Percentiles rank a stretch among this genome's conserved stretches.
phyloP scores from a whole-genome alignment of 2,797 vertebrate species.

The Scolopax rusticola region DNA sequence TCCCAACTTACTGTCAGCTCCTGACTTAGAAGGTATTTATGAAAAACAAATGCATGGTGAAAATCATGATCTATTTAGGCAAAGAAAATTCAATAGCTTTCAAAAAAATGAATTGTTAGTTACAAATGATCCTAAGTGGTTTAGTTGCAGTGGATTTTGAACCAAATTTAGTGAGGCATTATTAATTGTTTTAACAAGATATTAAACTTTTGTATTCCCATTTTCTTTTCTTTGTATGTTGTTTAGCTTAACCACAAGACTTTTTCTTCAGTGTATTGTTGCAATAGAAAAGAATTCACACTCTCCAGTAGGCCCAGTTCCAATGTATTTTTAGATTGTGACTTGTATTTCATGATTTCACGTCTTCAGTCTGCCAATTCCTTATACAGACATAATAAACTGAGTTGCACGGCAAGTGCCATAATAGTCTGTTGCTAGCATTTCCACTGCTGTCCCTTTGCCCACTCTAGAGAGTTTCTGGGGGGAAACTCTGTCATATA shows the following conservation, averaged over 20 bases:
- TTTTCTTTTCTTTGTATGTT: slow-evolving; percentile 6
- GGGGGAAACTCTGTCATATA: background rate
- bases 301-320: slow-evolving; percentile 30
- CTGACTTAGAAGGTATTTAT: background rate
- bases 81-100: background rate
- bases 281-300: slow-evolving; percentile 52
- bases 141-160: background rate
- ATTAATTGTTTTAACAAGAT: background rate
- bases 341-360: slow-evolving; percentile 46
- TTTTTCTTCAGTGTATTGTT: slow-evolving; percentile 58
- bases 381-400: slow-evolving; percentile 62
- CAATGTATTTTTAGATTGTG: slow-evolving; percentile 34
- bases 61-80: background rate
- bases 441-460: slow-evolving; percentile 25
- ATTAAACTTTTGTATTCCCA: background rate
- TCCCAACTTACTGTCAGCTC: background rate
- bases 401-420: background rate
- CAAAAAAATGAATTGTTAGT: background rate
- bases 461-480: background rate
- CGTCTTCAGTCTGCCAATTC: background rate
- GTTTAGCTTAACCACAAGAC: slow-evolving; percentile 43
- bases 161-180: background rate
- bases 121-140: background rate
- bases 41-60: background rate
- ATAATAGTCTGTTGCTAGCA: background rate